Base-by-base conservation (phyloP, 1,140 invertebrate genomes). In the Mycetomoellerius zeteki region DNA sequence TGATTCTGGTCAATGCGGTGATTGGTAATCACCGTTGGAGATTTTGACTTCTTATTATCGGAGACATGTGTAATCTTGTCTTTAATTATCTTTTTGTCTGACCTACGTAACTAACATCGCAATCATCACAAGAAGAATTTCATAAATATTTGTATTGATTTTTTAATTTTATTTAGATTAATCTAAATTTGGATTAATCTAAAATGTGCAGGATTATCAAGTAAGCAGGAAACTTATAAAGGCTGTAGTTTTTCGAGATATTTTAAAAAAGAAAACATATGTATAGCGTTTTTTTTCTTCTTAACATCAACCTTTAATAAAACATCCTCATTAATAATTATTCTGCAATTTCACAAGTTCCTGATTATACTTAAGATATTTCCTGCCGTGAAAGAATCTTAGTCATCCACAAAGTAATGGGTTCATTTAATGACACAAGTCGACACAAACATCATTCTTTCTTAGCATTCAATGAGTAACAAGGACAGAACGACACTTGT, bases 101-200 rank as follows among this genome's bases (percentile, higher is more conserved):
- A n/a, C n/a, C n/a, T n/a, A n/a, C n/a, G n/a, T n/a, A n/a, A n/a
- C n/a, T n/a, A n/a, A n/a, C n/a, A n/a, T n/a, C n/a, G n/a, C n/a
- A n/a, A n/a, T n/a, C n/a, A n/a, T n/a, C n/a, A n/a, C n/a, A n/a
- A n/a, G n/a, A n/a, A n/a, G n/a, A 33, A 50, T 67, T 14, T 30
- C 2, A 37, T 37, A 37, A 37, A 37, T 37, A 33, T 7, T 33
- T 33, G 6, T 33, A 3, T 82, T 21, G 10, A 58, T 43, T 56
- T 56, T 16, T 54, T 10, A 43, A 43, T 69, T 56, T 47, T 58
- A 71, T 81, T 81, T 58, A 47, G 12, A n/a, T n/a, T n/a, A n/a
- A n/a, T n/a, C 16, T 50, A 72, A 43, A n/a, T 43, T 56, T 58
- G 19, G 5, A 16, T 27, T 43, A n/a, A 72, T 37, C 37, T 8